Conservation (phyloP, 2,888 invertebrate species). For the Pandemis heparana region DNA sequence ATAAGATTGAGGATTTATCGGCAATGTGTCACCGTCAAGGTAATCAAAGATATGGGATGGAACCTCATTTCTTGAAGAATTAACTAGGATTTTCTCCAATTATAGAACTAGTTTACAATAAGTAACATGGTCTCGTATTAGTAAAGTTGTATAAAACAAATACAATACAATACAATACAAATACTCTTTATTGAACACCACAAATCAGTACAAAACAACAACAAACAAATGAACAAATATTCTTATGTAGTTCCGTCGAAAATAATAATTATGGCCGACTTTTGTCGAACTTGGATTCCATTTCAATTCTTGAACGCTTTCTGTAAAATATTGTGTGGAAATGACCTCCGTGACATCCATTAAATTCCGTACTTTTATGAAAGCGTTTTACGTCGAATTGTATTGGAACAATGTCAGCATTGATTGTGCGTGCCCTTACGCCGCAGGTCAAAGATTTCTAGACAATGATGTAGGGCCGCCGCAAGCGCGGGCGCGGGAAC, state of each 20-base stretch:
- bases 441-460: constrained; percentile 56
- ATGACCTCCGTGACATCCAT: constrained; percentile 34
- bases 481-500: constrained; percentile 43
- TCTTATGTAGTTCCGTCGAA: background rate
- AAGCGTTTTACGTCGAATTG: constrained; percentile 22
- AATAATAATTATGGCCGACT: background rate
- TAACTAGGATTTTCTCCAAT: background rate
- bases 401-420: constrained; percentile 45
- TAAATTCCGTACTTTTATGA: constrained; percentile 40
- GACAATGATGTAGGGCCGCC: constrained; percentile 51
- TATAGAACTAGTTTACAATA: background rate
- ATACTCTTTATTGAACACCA: too few relatives aligned
- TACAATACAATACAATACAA: too few relatives aligned
- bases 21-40: background rate
- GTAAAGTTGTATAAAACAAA: background rate
- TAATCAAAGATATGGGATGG: background rate
- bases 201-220: too few relatives aligned
- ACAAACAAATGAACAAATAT: too few relatives aligned
- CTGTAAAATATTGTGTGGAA: constrained; percentile 12
- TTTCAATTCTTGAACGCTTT: background rate
- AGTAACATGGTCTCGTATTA: too few relatives aligned
- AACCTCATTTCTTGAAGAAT: background rate
- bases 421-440: constrained; percentile 49
- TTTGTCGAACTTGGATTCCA: background rate
- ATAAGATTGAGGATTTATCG: background rate